Conservation (phyloP, 2,113 vertebrate species). For the Pampusana beccarii region DNA sequence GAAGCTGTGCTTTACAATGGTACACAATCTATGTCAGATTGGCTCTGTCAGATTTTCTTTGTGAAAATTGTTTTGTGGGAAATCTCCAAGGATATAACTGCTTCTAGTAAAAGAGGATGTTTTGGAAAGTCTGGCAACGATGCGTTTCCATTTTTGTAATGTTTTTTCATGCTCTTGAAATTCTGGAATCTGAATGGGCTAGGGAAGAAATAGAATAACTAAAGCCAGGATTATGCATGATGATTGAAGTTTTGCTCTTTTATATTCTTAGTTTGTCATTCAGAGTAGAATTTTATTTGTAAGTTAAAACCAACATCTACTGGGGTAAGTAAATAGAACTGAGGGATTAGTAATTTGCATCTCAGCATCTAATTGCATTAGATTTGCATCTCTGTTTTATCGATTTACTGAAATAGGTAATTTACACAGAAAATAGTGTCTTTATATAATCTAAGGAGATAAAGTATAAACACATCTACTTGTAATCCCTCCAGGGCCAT, state of each 20-base stretch:
- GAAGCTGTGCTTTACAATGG: background rate
- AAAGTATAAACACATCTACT: constrained; percentile 16
- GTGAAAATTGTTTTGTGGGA: background rate
- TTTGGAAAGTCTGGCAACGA: background rate
- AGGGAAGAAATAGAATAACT: background rate
- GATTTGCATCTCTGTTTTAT: constrained; percentile 48
- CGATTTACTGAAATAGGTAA: constrained; percentile 43
- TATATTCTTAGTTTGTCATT: constrained; percentile 5
- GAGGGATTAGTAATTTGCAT: constrained; percentile 47
- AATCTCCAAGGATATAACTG: background rate
- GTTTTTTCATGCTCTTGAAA: background rate
- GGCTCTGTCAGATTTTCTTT: background rate
- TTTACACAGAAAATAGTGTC: constrained; percentile 45
- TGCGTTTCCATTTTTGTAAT: background rate
- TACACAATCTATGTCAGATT: background rate
- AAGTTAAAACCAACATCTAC: background rate
- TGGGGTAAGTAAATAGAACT: constrained; percentile 30
- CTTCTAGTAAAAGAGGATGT: background rate
- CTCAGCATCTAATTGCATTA: constrained; percentile 57
- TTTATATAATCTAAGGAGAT: constrained; percentile 40
- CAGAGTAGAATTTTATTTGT: constrained; percentile 29
- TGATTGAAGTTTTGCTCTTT: constrained; percentile 43
- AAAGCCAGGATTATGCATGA: background rate
- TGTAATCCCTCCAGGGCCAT: constrained; percentile 35
- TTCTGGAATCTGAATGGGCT: background rate